A percentile compares a stretch with the other conserved stretches of the same genome.
Evolutionary conservation across 2,113 vertebrate genomes (phyloP).

Genomic region (Struthidea cinerea): DNA sequence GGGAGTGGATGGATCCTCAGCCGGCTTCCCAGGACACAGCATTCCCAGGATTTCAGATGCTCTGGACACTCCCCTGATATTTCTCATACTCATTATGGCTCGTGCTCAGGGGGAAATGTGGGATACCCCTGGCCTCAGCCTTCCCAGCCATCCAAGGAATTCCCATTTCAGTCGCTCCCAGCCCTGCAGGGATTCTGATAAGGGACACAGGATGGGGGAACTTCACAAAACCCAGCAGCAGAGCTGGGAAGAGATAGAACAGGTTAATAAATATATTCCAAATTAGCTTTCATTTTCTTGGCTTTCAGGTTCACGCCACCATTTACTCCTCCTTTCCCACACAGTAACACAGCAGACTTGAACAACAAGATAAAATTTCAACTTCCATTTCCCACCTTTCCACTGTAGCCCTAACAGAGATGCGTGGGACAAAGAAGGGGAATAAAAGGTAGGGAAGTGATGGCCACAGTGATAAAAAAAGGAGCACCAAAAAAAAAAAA

Average conservation of each 20-base stretch:
- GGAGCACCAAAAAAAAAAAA: background rate
- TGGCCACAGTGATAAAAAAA: background rate
- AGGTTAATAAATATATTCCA: background rate
- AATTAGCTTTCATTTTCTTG: background rate
- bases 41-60: background rate
- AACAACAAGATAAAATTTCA: background rate
- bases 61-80: background rate
- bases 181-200: too few species aligned
- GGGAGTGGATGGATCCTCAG: too few species aligned
- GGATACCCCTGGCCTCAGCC: background rate
- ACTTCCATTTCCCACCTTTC: background rate
- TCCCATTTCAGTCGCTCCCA: background rate
- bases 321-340: background rate
- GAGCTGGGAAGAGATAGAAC: background rate
- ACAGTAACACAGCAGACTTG: background rate
- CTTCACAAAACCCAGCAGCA: background rate
- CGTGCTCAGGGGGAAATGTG: background rate
- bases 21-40: rapidly evolving
- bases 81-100: background rate
- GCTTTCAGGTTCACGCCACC: background rate
- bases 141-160: background rate
- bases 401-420: background rate
- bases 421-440: background rate
- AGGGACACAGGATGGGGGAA: background rate
- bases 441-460: background rate